Evolutionary conservation across 2,797 vertebrate species (phyloP).

Genomic region (Heterohyrax brucei): DNA sequence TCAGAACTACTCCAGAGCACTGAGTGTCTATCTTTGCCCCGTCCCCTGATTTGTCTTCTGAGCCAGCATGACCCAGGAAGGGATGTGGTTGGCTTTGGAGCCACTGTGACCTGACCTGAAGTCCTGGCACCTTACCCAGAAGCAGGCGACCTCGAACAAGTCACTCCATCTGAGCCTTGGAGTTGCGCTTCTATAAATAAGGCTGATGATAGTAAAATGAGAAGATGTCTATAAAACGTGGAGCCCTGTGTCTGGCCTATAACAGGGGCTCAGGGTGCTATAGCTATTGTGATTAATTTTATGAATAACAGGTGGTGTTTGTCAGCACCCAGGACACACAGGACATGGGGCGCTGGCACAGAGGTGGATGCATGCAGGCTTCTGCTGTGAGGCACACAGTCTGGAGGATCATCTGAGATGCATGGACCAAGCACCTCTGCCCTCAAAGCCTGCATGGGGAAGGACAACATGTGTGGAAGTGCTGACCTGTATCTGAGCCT

Average conservation of each 20-base stretch:
- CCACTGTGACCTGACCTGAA: background rate
- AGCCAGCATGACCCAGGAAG: background rate
- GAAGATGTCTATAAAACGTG: background rate
- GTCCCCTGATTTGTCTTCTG: background rate
- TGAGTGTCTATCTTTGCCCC: background rate
- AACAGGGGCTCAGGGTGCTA: accelerated
- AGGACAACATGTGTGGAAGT: accelerated
- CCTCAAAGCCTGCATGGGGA: background rate
- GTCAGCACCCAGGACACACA: accelerated
- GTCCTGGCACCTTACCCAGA: background rate
- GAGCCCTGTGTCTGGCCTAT: background rate
- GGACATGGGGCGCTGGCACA: background rate
- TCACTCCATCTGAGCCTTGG: background rate
- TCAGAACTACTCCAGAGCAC: background rate
- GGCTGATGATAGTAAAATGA: background rate
- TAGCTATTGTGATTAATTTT: background rate
- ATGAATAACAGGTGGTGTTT: background rate
- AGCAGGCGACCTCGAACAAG: conserved; percentile 70
- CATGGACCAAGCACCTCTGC: accelerated
- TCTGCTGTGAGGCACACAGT: background rate
- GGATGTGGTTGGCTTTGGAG: background rate
- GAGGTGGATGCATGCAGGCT: accelerated
- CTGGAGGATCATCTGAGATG: background rate
- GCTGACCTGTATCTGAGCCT: background rate
- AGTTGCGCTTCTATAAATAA: background rate